These are phyloP conservation scores for Callimorpha dominula DNA, from an alignment of 2,888 invertebrate species.

Conservation along the genomic window DNA sequence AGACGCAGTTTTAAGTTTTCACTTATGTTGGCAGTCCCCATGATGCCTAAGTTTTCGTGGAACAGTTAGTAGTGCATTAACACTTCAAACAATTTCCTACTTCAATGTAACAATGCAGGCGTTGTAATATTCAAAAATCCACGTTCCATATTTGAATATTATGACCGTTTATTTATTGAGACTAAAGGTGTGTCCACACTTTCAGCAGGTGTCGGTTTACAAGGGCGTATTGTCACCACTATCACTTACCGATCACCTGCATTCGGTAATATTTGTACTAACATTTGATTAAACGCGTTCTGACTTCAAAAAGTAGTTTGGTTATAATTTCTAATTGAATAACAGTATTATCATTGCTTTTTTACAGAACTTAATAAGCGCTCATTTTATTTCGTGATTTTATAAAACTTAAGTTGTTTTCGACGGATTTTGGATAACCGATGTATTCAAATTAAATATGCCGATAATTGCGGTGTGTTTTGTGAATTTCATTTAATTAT, in stretches of 20 bases:
- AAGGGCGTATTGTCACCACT: constrained; percentile 33
- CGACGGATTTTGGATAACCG: too few species aligned
- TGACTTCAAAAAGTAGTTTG: constrained; percentile 29
- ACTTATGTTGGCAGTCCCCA: too few species aligned
- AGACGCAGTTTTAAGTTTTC: too few species aligned
- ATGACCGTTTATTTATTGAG: constrained; percentile 9
- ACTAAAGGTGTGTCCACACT: constrained; percentile 25
- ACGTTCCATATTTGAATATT: constrained; percentile 6
- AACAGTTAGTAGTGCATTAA: not conserved
- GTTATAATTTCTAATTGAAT: not conserved
- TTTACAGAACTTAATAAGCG: too few species aligned
- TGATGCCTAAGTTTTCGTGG: too few species aligned
- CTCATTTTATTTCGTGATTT: too few species aligned
- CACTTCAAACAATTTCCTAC: not conserved
- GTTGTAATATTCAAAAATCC: not conserved
- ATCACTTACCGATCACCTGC: constrained; percentile 40
- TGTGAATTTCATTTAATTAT: too few species aligned
- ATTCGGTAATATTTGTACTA: constrained; percentile 31
- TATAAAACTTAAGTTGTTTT: too few species aligned
- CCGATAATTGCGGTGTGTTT: too few species aligned
- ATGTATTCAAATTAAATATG: too few species aligned
- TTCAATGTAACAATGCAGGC: not conserved
- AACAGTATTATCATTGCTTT: not conserved
- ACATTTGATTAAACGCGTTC: constrained; percentile 26
- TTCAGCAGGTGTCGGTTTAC: constrained; percentile 38